These are phyloP conservation scores for Anguilla anguilla DNA, from an alignment of 2,797 vertebrate genomes.

Conservation along the genomic window DNA sequence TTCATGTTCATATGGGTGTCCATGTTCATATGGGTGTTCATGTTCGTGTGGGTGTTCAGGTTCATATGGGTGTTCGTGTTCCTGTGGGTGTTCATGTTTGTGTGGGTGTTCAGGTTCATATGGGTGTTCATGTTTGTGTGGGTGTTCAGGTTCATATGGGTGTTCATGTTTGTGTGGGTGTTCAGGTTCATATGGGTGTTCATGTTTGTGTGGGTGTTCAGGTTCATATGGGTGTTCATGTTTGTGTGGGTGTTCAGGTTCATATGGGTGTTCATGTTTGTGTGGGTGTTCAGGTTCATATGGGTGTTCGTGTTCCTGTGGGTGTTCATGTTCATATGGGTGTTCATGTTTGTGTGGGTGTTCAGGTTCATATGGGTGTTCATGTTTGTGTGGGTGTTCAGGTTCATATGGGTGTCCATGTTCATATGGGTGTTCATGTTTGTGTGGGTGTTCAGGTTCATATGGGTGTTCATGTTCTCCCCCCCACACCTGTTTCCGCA, in stretches of 20 bases:
- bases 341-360: no score
- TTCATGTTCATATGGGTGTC: neutral
- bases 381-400: neutral
- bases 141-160: neutral
- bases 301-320: no score
- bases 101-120: neutral
- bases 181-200: neutral
- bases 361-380: no score
- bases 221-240: neutral
- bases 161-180: neutral
- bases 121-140: neutral
- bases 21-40: no score
- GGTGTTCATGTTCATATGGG: neutral
- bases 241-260: neutral
- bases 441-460: neutral
- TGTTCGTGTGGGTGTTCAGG: neutral
- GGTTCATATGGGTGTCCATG: neutral
- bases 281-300: no score
- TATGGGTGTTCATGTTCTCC: neutral
- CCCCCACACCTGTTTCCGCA: slow-evolving; percentile 50
- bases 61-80: neutral
- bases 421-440: no score
- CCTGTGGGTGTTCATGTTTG: no score
- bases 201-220: neutral
- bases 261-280: neutral